Conservation (phyloP, 2,888 invertebrate genomes). For the Catocala fraxini region DNA sequence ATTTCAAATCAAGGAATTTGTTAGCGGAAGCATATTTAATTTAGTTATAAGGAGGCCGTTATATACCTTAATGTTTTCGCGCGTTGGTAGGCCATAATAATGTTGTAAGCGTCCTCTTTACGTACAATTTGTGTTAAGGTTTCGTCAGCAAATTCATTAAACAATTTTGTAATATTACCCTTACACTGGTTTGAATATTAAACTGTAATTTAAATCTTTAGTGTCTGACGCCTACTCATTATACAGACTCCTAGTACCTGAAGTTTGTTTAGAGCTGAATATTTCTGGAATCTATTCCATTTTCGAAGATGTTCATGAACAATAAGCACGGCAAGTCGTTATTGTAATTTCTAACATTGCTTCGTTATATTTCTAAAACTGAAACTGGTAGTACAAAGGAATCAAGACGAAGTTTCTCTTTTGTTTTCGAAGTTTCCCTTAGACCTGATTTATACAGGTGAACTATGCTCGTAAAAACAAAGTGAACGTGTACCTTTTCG, state of each 20-base stretch:
- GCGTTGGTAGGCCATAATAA: not conserved
- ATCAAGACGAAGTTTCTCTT: conserved; percentile 24
- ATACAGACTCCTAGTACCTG: not conserved
- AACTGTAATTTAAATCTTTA: not conserved
- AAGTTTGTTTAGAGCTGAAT: not conserved
- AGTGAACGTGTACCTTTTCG: conserved; percentile 40
- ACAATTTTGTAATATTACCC: not conserved
- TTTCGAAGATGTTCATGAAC: not conserved
- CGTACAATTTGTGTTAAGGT: not conserved
- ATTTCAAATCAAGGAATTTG: conserved; percentile 15
- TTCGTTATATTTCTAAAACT: not conserved
- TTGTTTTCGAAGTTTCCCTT: conserved; percentile 37
- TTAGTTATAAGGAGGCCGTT: conserved; percentile 11
- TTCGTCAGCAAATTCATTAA: not conserved
- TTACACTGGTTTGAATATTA: conserved; percentile 4
- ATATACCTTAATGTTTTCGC: conserved; percentile 7
- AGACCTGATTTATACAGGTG: conserved; percentile 43
- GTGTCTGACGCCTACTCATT: not conserved
- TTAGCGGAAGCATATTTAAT: conserved; percentile 13
- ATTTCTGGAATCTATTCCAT: not conserved
- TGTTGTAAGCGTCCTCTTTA: conserved; percentile 2
- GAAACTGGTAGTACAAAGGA: conserved; percentile 13
- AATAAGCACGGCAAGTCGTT: not conserved
- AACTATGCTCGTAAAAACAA: conserved; percentile 45
- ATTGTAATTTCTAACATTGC: too few relatives aligned